Percentiles rank a stretch among this genome's conserved stretches.
These are phyloP conservation scores for Pseudomyrmex pallidus DNA, from an alignment of 1,140 invertebrate genomes.

Conservation along the genomic window DNA sequence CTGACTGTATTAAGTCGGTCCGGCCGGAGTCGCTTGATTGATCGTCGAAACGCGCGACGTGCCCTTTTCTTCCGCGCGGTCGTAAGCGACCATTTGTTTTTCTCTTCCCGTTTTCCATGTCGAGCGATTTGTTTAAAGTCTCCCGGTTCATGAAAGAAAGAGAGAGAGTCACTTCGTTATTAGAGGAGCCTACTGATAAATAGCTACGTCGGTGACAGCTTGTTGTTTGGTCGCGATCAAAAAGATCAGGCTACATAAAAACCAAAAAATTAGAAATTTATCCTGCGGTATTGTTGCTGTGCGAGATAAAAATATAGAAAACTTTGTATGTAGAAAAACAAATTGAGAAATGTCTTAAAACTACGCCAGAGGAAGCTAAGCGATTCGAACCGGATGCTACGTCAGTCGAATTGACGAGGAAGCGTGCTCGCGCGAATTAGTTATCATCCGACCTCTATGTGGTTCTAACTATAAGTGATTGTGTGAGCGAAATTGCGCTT, in stretches of 20 bases:
- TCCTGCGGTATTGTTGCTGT: background rate
- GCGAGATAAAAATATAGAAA: background rate
- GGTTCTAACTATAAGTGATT: conserved; percentile 41
- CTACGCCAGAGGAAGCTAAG: background rate
- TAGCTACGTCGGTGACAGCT: conserved; percentile 56
- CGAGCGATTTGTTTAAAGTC: conserved; percentile 74
- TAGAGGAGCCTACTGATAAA: conserved; percentile 73
- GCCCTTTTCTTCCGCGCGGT: conserved; percentile 45
- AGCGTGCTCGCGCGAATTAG: conserved; percentile 37
- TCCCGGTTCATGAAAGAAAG: conserved; percentile 22
- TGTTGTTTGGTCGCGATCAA: conserved; percentile 40
- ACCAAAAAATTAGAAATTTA: background rate
- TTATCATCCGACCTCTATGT: conserved; percentile 2
- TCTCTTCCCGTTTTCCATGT: conserved; percentile 65
- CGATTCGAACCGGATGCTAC: background rate
- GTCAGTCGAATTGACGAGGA: background rate
- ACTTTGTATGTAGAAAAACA: background rate
- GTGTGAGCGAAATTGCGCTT: conserved; percentile 42
- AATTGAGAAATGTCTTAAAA: background rate
- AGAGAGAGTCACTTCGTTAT: conserved; percentile 66
- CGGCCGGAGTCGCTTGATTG: conserved; percentile 72
- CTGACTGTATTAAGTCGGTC: conserved; percentile 74
- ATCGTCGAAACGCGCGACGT: conserved; percentile 77
- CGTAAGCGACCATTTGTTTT: conserved; percentile 76
- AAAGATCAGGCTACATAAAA: background rate